Percentiles rank a stretch among this genome's conserved stretches.
Conservation (phyloP, 2,888 invertebrate species). For the Nymphalis polychloros region DNA sequence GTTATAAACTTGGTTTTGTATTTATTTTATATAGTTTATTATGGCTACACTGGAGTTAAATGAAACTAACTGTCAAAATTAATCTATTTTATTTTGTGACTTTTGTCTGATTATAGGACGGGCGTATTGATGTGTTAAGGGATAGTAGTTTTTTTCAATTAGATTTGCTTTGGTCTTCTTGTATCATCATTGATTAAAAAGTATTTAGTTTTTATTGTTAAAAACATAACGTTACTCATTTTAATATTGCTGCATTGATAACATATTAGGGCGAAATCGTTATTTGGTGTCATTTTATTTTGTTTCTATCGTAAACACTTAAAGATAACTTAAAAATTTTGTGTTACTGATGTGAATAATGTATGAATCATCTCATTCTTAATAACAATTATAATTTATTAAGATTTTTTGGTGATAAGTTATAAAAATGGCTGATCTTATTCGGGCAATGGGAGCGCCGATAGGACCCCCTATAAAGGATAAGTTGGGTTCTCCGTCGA, state of each 20-base stretch:
- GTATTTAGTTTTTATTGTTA: background rate
- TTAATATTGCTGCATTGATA: constrained; percentile 3
- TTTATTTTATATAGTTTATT: constrained; percentile 2
- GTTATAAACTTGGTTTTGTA: background rate
- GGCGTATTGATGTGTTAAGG: constrained; percentile 53
- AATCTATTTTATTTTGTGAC: constrained; percentile 43
- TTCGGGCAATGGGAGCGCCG: constrained; percentile 85
- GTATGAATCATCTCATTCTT: constrained; percentile 54
- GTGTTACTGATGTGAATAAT: constrained; percentile 48
- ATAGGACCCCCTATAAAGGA: constrained; percentile 86
- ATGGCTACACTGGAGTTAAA: constrained; percentile 23
- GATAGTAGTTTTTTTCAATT: constrained; percentile 22
- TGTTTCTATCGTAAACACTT: constrained; percentile 49
- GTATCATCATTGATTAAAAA: constrained; percentile 4
- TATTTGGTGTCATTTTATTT: constrained; percentile 28
- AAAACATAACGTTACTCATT: background rate
- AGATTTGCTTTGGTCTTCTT: constrained; percentile 17
- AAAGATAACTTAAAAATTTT: constrained; percentile 46
- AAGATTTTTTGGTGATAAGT: constrained; percentile 34
- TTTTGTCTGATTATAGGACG: constrained; percentile 47
- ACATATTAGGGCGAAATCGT: background rate
- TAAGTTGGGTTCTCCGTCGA: constrained; percentile 91
- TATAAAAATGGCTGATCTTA: constrained; percentile 85
- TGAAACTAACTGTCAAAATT: constrained; percentile 31
- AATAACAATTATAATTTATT: constrained; percentile 22